Evolutionary conservation across 2,888 invertebrate species (phyloP), one percentile per base, ranked within the genome.

Genomic region (Empis livida): DNA sequence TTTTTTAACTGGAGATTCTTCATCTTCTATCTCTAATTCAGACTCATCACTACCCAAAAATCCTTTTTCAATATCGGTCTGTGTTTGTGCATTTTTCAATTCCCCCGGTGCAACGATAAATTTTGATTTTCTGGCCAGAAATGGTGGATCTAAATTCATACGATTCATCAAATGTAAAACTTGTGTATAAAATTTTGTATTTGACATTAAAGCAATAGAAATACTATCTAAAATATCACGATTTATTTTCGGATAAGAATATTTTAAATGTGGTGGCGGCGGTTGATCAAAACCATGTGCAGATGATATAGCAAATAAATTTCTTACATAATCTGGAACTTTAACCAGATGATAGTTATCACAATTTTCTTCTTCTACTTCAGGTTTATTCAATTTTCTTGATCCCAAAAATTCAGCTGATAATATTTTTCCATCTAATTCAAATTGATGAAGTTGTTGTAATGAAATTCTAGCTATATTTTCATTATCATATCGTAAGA

Each of bases 91-190:
- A 35, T 54, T 55, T 32, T 31, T 49, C 9, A 51, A 52, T n/a
- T 51, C 43, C 1, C 47, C 48, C 1, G 39, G 41, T 10, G 45
- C 8, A 8, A 9, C 35, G 5, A 48, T 32, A 41, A 49, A 44
- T 15, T 43, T 17, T 44, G 48, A 23, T 8, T 46, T 48, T 17
- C 55, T 56, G 54, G 69, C 62, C 15, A 73, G 75, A 70, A 95
- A 94, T 1, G 95, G 95, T 40, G 83, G 78, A 15, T 86, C 83
- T 43, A 95, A 68, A 64, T 85, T 87, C 91, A 95, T 91, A 69
- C 85, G 87, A 64, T 95, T 95, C 94, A 95, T 94, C 45, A 95
- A 73, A 71, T 95, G 94, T 42, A 95, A 62, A 10, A 84, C 79
- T 75, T 87, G 82, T 1, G 77, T 80, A 62, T 95, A 95, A 65